Percentiles rank a stretch among this genome's conserved stretches.
Conservation (phyloP, 1,140 invertebrate genomes). For the Eumaeus atala region DNA sequence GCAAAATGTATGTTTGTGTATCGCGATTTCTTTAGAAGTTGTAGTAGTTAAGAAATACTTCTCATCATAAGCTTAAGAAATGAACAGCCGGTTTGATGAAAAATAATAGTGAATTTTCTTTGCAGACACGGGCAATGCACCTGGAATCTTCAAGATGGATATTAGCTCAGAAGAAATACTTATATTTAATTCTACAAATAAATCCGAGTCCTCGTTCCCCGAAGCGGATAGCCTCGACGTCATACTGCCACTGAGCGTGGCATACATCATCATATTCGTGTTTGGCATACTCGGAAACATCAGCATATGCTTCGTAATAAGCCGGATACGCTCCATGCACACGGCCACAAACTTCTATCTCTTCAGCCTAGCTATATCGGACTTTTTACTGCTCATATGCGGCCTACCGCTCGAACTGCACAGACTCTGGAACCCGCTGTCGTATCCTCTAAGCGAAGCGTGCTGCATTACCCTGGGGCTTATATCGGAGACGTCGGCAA, state of each 20-base stretch:
- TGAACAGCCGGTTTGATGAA: too few relatives aligned
- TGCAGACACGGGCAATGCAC: slow-evolving; percentile 33
- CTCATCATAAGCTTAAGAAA: too few relatives aligned
- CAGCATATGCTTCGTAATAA: slow-evolving; percentile 89
- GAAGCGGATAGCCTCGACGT: slow-evolving; percentile 72
- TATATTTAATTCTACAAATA: too few relatives aligned
- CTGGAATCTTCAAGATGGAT: slow-evolving; percentile 35
- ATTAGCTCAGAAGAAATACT: slow-evolving; percentile 35
- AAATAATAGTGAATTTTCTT: slow-evolving; percentile 28
- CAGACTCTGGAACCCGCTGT: slow-evolving; percentile 84
- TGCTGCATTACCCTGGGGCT: slow-evolving; percentile 85
- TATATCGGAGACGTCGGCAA: slow-evolving; percentile 91
- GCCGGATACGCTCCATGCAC: slow-evolving; percentile 87
- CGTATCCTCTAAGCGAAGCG: slow-evolving; percentile 83
- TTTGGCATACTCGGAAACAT: slow-evolving; percentile 90
- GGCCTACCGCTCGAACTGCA: slow-evolving; percentile 87
- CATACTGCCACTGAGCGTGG: slow-evolving; percentile 79
- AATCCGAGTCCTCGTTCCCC: slow-evolving; percentile 34
- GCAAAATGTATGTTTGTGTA: too few relatives aligned
- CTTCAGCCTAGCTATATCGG: slow-evolving; percentile 91
- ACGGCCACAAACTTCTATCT: slow-evolving; percentile 90
- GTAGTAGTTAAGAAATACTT: too few relatives aligned
- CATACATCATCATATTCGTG: slow-evolving; percentile 85
- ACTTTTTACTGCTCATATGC: slow-evolving; percentile 86
- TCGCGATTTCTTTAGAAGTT: too few relatives aligned